A percentile compares a stretch with the other conserved stretches of the same genome.
Conservation (phyloP, 53 echinoderm and acorn worm species). For the Arbacia lixula region DNA sequence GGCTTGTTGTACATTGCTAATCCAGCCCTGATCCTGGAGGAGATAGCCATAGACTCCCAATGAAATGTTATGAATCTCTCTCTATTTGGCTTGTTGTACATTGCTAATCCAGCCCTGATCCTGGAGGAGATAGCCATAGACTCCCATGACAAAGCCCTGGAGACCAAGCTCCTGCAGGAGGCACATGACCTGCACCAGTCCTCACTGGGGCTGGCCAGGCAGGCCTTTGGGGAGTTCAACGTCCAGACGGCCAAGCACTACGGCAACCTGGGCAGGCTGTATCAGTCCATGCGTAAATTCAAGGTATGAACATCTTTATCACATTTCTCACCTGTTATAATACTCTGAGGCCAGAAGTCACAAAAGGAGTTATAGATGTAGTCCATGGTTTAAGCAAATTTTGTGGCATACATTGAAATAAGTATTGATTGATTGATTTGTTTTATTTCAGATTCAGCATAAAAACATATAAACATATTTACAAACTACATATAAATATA, state of each 20-base stretch:
- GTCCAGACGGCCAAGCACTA: conserved; percentile 99
- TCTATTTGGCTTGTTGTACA: not conserved
- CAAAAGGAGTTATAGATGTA: too few species aligned
- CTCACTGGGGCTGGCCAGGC: conserved; percentile 94
- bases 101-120: conserved; percentile 89
- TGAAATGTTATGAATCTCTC: conserved; percentile 65
- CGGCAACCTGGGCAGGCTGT: conserved; percentile 93
- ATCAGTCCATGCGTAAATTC: conserved; percentile 84
- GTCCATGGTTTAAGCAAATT: too few species aligned
- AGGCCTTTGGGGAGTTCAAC: conserved; percentile 97
- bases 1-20: not conserved
- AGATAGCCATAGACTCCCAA: conserved; percentile 89
- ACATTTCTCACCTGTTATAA: too few species aligned
- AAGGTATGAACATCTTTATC: conserved; percentile 1
- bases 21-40: conserved; percentile 87
- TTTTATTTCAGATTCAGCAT: too few species aligned
- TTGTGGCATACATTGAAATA: too few species aligned
- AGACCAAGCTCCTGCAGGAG: conserved; percentile 92
- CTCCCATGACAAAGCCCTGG: conserved; percentile 86
- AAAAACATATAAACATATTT: too few species aligned
- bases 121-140: conserved; percentile 98
- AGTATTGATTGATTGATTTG: too few species aligned
- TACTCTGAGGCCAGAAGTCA: too few species aligned
- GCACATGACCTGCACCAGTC: conserved; percentile 96
- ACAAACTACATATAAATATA: too few species aligned